Base-by-base conservation (phyloP, 2,797 vertebrate species). In the Amazonetta brasiliensis region DNA sequence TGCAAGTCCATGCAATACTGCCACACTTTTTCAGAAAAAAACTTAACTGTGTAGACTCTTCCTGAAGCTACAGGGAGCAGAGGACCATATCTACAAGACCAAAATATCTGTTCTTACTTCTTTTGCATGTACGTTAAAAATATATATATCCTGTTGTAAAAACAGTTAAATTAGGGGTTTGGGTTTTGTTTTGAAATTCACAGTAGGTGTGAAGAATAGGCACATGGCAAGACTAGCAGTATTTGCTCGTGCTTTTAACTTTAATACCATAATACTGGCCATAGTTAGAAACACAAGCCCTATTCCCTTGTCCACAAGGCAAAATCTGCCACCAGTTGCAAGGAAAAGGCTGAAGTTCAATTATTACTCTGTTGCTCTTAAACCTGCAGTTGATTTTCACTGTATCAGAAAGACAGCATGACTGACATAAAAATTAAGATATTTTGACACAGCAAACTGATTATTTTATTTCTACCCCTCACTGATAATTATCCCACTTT, bases 361-460 rank as follows among this genome's bases (percentile, higher is more conserved):
- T 83, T 90, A 56, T 25, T n/a, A 16, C 71, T 28, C n/a, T 72
- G 6, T 28, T 39, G 18, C 56, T 93, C 30, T 87, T 91, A 89
- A 91, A 77, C 15, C 3, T 1, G 1, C 46, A 78, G 66, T 82
- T 4, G 3, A 28, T 69, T 91, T 92, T 88, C 69, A 89, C 30
- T 50, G 10, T 30, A 72, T 3, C 7, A 85, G 46, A 89, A 87
- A 87, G 82, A 83, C 48, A 75, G 82, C 26, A 60, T 2, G 1
- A 94, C 31, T 85, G 87, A 91, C 72, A 84, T 55, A 43, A 89
- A 95, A 81, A 79, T 33, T 13, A 90, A 94, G 84, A 60, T 83
- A 68, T 88, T 95, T 94, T 94, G 91, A 91, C 91, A 88, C 41
- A 43, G 59, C 17, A 76, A 93, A 91, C 52, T 64, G 59, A 87